A percentile compares a stretch with the other conserved stretches of the same genome.
phyloP scores from a whole-genome alignment of 2,888 invertebrate genomes.

The Mythimna vitellina region DNA sequence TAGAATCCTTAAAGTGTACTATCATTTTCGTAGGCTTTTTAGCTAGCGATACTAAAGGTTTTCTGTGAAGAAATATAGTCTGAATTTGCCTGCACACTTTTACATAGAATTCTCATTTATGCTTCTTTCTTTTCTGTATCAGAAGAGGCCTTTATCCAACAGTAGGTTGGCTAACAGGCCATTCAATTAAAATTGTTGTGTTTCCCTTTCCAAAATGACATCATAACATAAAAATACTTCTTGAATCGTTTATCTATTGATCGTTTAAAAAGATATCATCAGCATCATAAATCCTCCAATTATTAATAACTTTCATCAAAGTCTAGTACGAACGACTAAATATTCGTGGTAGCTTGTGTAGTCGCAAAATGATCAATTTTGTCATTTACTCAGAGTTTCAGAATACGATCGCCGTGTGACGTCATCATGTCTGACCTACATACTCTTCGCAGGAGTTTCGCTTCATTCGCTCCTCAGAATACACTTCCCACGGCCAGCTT shows the following conservation, averaged over 20 bases:
- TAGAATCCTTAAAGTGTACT: slow-evolving; percentile 4
- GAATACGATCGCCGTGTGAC: slow-evolving; percentile 12
- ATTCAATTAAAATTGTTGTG: not conserved
- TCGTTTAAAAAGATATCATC: too few relatives aligned
- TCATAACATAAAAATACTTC: too few relatives aligned
- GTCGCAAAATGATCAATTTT: not conserved
- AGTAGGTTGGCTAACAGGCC: not conserved
- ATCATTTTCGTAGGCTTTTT: not conserved
- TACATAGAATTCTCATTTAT: not conserved
- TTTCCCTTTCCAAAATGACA: too few relatives aligned
- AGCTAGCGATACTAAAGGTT: not conserved
- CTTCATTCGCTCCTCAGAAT: slow-evolving; percentile 47
- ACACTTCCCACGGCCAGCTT: slow-evolving; percentile 48
- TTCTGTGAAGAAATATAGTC: not conserved
- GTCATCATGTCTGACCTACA: slow-evolving; percentile 46
- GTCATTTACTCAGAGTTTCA: not conserved
- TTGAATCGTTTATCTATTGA: too few relatives aligned
- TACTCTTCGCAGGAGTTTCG: slow-evolving; percentile 47
- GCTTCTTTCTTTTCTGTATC: not conserved
- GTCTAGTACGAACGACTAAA: not conserved
- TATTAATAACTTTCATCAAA: not conserved
- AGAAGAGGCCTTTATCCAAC: not conserved
- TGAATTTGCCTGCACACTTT: not conserved
- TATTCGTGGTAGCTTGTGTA: not conserved
- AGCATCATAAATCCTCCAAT: too few relatives aligned